Base-by-base conservation (phyloP, 2,797 vertebrate genomes). In the Odontamblyopus rebecca region DNA sequence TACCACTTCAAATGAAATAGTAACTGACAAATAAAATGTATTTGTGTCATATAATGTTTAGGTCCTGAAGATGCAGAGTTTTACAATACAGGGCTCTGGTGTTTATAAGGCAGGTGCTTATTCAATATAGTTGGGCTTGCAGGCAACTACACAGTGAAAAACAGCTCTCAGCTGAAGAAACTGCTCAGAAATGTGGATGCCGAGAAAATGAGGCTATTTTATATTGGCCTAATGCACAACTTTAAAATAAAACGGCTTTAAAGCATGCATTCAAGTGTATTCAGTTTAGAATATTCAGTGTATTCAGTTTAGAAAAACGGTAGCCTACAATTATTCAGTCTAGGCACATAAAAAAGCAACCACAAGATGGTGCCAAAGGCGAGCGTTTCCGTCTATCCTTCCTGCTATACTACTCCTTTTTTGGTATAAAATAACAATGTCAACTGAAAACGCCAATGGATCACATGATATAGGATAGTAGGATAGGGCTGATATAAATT, bases 321-420 rank as follows among this genome's bases (percentile, higher is more conserved):
- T 9, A 38, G 35, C 8, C 23, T 27, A 38, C 23, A 61, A 61
- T 67, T 48, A 13, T 48, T 15, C 44, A 15, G 13, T 54, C 63
- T 77, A 75, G 71, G 53, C 35, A 53, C 29, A 61, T 48, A 30
- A 32, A 68, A 35, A 60, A 0, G 61, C 26, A 75, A 59, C 90
- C 90, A 86, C 90, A 86, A 79, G 90, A 82, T 85, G 90, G 90
- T 60, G 88, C 88, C 76, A 88, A 70, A 88, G 72, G 35, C 50
- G 15, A 23, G 57, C 19, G 50, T 26, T 23, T n/a, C 30, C 26
- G 38, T n/a, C 9, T 13, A 48, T 12, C 26, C 18, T 62, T 15
- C 41, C 44, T 27, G 38, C 62, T 23, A 5, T 12, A 9, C 4
- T 30, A 18, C 5, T 61, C 35, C 23, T 41, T 62, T 23, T 38